Evolutionary conservation across 1,140 invertebrate species (phyloP).

Genomic region (Linepithema humile): DNA sequence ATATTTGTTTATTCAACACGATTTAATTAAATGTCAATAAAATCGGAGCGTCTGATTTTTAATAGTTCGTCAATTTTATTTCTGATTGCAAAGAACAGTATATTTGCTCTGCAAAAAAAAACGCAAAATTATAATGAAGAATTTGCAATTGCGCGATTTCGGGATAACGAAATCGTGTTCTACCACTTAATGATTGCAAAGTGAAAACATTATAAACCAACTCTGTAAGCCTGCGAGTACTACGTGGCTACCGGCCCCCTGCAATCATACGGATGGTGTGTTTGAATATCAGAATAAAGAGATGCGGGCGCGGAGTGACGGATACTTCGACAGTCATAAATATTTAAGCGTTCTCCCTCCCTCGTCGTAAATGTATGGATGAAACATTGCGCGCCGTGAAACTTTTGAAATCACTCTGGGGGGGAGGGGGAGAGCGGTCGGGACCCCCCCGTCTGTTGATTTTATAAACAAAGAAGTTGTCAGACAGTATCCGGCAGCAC

Average conservation of each 20-base stretch:
- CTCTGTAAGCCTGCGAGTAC: not conserved
- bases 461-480: conserved; percentile 49
- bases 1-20: not conserved
- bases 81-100: not conserved
- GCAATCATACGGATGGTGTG: conserved; percentile 30
- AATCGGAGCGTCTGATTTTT: not conserved
- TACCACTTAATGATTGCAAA: conserved; percentile 5
- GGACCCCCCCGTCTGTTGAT: conserved; percentile 38
- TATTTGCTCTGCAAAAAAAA: not conserved
- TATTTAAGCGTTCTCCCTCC: conserved; percentile 38
- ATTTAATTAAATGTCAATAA: too few relatives aligned
- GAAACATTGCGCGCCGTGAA: conserved; percentile 48
- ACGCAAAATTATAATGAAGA: not conserved
- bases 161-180: not conserved
- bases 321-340: conserved; percentile 49
- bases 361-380: conserved; percentile 49
- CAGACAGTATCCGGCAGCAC: not conserved
- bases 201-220: not conserved
- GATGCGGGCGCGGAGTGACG: conserved; percentile 5
- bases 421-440: not conserved
- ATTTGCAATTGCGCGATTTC: conserved; percentile 3
- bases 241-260: not conserved
- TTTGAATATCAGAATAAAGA: conserved; percentile 50
- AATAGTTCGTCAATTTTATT: not conserved
- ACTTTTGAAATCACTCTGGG: conserved; percentile 47